Base-by-base conservation (phyloP, 2,888 invertebrate species). In the Mellilla xanthometata region DNA sequence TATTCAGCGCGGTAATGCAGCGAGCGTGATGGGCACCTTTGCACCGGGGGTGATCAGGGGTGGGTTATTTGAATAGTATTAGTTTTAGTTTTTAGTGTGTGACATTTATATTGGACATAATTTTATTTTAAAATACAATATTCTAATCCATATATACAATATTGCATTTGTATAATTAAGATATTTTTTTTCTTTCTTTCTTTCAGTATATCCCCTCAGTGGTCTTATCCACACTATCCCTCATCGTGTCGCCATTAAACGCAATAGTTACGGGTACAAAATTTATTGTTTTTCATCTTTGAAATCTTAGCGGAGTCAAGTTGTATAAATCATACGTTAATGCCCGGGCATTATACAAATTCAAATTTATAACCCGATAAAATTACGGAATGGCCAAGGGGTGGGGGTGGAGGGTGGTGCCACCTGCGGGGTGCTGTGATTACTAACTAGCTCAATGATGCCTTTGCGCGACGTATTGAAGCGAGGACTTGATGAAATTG, bases 281-380 rank as follows among this genome's bases (percentile, higher is more conserved):
- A 89, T 89, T 89, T 89, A 88, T 89, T 88, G 88, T 89, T 89
- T 89, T 89, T 89, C 89, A 89, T 88, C 89, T 88, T 83, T 85
- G 87, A 89, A 86, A 89, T 89, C 89, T 88, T 88, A 88, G 85
- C 88, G 70, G 80, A 88, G 88, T 88, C 87, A 84, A 88, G 82
- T 87, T 84, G 77, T 79, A 89, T 89, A 89, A 89, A 89, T 89
- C 89, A 88, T 86, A 74, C 82, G 85, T 86, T 89, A 88, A 89
- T 89, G 87, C 89, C 72, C 58, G 67, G 59, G 86, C 85, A 88
- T 89, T 89, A 88, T 88, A 88, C 88, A 88, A 89, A 89, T 88
- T 89, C 87, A 89, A 90, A 90, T 90, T 90, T 90, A 90, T 90
- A 90, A 84, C 89, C 84, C 89, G 88, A 90, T 90, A 90, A 89